A percentile compares a stretch with the other conserved stretches of the same genome.
Evolutionary conservation across 2,113 vertebrate genomes (phyloP).

Genomic region (Empidonax traillii): DNA sequence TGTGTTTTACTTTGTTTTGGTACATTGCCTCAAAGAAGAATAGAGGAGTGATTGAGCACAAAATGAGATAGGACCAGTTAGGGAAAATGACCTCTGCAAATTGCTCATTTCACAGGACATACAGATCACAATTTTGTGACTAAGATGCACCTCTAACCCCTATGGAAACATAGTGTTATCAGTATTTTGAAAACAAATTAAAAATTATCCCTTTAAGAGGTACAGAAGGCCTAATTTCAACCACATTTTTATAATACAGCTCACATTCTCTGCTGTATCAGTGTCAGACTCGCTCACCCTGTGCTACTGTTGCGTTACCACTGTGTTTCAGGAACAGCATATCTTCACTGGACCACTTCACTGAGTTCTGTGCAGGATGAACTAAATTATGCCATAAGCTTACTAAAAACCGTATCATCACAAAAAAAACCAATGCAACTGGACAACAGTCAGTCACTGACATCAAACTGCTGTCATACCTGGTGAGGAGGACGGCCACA

Average conservation of each 20-base stretch:
- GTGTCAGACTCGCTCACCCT: not conserved
- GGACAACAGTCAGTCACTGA: not conserved
- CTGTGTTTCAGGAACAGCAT: not conserved
- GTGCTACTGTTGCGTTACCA: not conserved
- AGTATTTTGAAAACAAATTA: not conserved
- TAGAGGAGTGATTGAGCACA: not conserved
- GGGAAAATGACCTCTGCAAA: not conserved
- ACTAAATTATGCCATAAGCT: not conserved
- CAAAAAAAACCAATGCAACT: not conserved
- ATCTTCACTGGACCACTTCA: not conserved
- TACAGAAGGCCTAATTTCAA: not conserved
- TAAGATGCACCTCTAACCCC: not conserved
- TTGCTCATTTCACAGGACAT: not conserved
- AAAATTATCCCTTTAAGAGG: not conserved
- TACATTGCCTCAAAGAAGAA: not conserved
- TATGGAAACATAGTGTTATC: not conserved
- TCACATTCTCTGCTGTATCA: not conserved
- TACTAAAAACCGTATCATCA: not conserved
- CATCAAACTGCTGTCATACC: constrained; percentile 62
- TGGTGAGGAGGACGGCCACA: constrained; percentile 90
- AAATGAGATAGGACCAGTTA: not conserved
- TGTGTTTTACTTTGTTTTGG: not conserved
- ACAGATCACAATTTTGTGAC: not conserved
- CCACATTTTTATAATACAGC: not conserved
- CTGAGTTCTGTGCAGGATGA: not conserved